Evolutionary conservation across 2,113 vertebrate species (phyloP), one percentile per base, ranked within the genome.

Genomic region (Limnothrissa miodon): DNA sequence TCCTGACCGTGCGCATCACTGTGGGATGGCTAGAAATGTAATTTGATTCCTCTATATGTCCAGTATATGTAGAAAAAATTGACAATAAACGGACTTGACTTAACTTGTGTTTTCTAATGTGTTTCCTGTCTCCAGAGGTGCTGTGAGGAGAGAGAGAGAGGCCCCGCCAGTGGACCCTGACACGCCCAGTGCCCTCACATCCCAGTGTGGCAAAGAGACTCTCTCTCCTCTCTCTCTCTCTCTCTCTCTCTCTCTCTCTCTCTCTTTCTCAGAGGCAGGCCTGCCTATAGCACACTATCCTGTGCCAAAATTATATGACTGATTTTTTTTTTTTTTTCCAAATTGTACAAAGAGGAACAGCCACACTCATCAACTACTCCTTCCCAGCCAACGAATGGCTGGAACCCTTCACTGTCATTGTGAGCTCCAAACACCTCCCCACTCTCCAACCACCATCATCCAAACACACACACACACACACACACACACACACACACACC

Each of bases 41-140:
- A n/a, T n/a, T n/a, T n/a, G n/a, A n/a, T n/a, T n/a, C n/a, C n/a
- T n/a, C n/a, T n/a, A n/a, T n/a, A n/a, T n/a, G n/a, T n/a, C n/a
- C n/a, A n/a, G n/a, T n/a, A n/a, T n/a, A n/a, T n/a, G n/a, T n/a
- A n/a, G n/a, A n/a, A n/a, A n/a, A 42, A 42, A 42, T 42, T 42
- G 42, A 42, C 42, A 4, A 23, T 6, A 21, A 56, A 23, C 21
- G 21, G 51, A 56, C 19, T 19, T 23, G 19, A 56, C 0, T n/a
- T n/a, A n/a, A n/a, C n/a, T n/a, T n/a, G 19, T 23, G 51, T 56
- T 56, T 23, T 53, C 78, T 25, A 39, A 4, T 80, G 56, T 21
- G 59, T 33, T 44, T 74, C 36, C 39, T 81, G 8, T 84, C 56
- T 83, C 17, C 91, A 95, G 94, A 95, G 79, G 93, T 95, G 84